Evolutionary conservation across 2,113 vertebrate species (phyloP).

Genomic region (Oceanites oceanicus): DNA sequence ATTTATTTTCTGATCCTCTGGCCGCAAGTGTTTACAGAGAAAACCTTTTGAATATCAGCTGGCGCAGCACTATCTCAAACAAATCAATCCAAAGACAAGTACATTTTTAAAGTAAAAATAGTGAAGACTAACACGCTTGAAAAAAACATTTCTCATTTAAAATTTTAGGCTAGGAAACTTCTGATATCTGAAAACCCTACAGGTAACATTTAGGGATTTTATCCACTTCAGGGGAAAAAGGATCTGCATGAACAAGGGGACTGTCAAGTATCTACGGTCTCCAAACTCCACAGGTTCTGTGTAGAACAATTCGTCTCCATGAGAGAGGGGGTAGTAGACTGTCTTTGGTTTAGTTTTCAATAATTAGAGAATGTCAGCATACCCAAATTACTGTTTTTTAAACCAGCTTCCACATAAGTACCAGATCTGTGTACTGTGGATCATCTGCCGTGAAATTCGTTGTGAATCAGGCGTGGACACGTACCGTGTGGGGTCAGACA

Average conservation of each 20-base stretch:
- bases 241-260: no score
- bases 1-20: background rate
- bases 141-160: background rate
- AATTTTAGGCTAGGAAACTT: background rate
- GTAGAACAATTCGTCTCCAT: background rate
- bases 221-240: background rate
- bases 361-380: no score
- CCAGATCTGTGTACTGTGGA: no score
- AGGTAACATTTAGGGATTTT: background rate
- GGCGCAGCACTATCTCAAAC: rapidly evolving
- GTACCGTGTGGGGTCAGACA: no score
- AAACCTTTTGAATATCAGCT: background rate
- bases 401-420: background rate
- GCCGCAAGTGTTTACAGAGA: no score
- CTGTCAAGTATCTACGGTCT: no score
- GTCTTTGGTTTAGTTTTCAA: background rate
- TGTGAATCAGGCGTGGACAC: rapidly evolving
- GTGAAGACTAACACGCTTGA: background rate
- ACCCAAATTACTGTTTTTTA: background rate
- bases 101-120: background rate
- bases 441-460: rapidly evolving
- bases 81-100: background rate
- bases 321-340: background rate
- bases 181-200: rapidly evolving
- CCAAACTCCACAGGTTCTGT: no score